Evolutionary conservation across 2,888 invertebrate species (phyloP).

Genomic region (Callyntrura guangdongensis): DNA sequence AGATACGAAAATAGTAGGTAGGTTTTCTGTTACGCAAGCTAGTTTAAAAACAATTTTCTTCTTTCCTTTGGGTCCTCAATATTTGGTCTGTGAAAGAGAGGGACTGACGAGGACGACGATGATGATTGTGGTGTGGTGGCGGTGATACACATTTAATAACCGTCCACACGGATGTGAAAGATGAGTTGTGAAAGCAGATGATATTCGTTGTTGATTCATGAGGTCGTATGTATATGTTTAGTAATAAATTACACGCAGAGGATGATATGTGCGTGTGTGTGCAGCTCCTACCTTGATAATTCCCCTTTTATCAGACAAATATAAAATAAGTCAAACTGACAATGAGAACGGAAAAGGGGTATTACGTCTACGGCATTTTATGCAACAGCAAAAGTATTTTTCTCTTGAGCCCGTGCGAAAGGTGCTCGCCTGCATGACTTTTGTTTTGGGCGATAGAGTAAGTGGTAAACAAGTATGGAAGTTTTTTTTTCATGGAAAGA

Average conservation of each 20-base stretch:
- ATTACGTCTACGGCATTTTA: slow-evolving; percentile 30
- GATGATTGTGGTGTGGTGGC: slow-evolving; percentile 1
- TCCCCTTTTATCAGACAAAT: slow-evolving; percentile 20
- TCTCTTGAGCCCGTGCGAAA: slow-evolving; percentile 47
- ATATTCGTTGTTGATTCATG: slow-evolving; percentile 32
- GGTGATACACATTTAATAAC: slow-evolving; percentile 71
- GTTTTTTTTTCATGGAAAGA: background rate
- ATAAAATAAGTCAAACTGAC: slow-evolving; percentile 37
- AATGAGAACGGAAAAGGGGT: slow-evolving; percentile 60
- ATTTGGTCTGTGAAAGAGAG: background rate
- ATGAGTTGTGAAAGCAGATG: slow-evolving; percentile 78
- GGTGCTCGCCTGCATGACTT: slow-evolving; percentile 9
- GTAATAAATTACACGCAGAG: background rate
- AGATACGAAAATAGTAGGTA: slow-evolving; percentile 18
- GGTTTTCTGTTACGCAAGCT: slow-evolving; percentile 23
- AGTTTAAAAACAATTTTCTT: slow-evolving; percentile 22
- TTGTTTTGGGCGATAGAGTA: background rate
- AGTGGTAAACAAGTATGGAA: background rate
- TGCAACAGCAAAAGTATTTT: slow-evolving; percentile 30
- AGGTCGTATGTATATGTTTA: background rate
- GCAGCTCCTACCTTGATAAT: slow-evolving; percentile 27
- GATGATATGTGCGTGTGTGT: slow-evolving; percentile 50
- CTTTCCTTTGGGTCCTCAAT: background rate
- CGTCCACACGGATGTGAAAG: slow-evolving; percentile 69
- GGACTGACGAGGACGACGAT: background rate